These are phyloP conservation scores for Macrocentrus cingulum DNA, from an alignment of 1,140 invertebrate genomes.

Conservation along the genomic window DNA sequence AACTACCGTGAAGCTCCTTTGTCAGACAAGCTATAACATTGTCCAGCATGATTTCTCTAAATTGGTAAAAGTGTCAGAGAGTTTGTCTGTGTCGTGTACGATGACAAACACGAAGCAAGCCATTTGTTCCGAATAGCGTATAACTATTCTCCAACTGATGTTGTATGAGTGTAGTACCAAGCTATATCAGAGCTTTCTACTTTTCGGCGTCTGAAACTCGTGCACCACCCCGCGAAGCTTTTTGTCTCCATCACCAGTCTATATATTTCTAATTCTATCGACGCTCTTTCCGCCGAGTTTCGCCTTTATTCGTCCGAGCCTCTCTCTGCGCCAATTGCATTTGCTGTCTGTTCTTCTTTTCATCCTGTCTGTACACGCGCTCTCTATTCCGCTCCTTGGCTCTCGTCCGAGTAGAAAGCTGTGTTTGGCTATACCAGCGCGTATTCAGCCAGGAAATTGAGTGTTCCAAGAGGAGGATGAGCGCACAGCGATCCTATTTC, in stretches of 20 bases:
- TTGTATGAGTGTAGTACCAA: too few relatives aligned
- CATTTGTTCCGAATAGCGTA: slow-evolving; percentile 34
- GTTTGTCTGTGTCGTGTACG: slow-evolving; percentile 38
- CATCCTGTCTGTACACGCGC: background rate
- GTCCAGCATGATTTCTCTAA: slow-evolving; percentile 30
- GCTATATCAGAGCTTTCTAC: too few relatives aligned
- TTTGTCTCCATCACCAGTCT: slow-evolving; percentile 27
- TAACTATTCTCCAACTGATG: slow-evolving; percentile 22
- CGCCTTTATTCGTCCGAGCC: slow-evolving; percentile 18
- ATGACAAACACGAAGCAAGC: slow-evolving; percentile 32
- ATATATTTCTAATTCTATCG: slow-evolving; percentile 9
- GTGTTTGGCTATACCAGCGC: slow-evolving; percentile 2
- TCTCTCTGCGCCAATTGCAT: background rate
- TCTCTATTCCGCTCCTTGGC: background rate
- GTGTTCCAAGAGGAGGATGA: slow-evolving; percentile 14
- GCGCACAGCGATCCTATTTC: slow-evolving; percentile 8
- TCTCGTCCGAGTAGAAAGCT: background rate
- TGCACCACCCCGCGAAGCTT: too few relatives aligned
- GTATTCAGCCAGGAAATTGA: slow-evolving; percentile 29
- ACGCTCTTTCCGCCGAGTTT: slow-evolving; percentile 16
- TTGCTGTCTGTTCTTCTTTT: slow-evolving; percentile 15
- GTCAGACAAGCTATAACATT: slow-evolving; percentile 7
- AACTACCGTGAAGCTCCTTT: background rate
- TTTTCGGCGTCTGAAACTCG: too few relatives aligned
- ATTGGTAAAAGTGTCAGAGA: slow-evolving; percentile 44